Evolutionary conservation across 2,797 vertebrate genomes (phyloP), one percentile per base, ranked within the genome.

Genomic region (Propithecus perrieri): DNA sequence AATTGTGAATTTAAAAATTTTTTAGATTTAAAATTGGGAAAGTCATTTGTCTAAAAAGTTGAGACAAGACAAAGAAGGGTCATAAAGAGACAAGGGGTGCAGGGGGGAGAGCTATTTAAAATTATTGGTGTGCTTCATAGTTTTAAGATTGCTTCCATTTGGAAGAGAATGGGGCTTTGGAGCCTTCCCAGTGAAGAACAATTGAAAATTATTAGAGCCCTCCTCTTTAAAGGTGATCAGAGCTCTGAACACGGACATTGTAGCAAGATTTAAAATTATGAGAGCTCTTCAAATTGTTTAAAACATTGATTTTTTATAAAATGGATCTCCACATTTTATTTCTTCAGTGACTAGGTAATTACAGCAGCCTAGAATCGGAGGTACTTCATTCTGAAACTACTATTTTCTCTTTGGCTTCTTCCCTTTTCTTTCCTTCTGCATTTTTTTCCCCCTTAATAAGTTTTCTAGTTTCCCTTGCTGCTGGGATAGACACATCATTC

Each of bases 261-360:
- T 57, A 92, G 97, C 85, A 38, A 97, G 97, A 98, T 98, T 98
- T 98, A 98, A 98, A 98, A 98, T 98, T 97, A 98, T 95, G 96
- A 98, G 97, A 97, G 97, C 97, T 97, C 98, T 98, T 98, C 97
- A 97, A 97, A 98, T 98, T 98, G 98, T 98, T 98, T 99, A 98
- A 98, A 98, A 98, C 97, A 99, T 98, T 98, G 98, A 98, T 98
- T 99, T 98, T 98, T 98, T 98, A 97, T 98, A 97, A 98, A 98
- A 98, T 99, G 97, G 98, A 98, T 98, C 98, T 96, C 96, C 96
- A 91, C 17, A 0, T 98, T 99, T 98, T 98, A 98, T 98, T 98
- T 98, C 97, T 98, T 98, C 97, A 95, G 94, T 97, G 97, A 96
- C 95, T 98, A 94, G 95, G 97, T 98, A 98, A 98, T 98, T 98